phyloP scores from a whole-genome alignment of 2,797 vertebrate species.

The Sebastes minor region DNA sequence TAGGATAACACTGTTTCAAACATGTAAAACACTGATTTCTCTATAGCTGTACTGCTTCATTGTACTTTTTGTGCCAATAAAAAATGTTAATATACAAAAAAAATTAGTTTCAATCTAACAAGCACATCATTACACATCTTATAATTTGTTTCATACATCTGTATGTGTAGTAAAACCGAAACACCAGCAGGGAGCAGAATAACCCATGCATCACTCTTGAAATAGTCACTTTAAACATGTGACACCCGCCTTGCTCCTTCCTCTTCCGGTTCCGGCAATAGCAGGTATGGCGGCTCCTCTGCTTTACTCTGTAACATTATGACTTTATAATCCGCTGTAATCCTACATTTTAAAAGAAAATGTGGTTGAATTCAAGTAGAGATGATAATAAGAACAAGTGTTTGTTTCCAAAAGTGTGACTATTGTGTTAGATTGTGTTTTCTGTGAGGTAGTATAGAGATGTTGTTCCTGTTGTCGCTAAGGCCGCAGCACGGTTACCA shows the following conservation, averaged over 20 bases:
- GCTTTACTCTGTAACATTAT: conserved; percentile 16
- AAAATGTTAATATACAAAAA: fast-evolving
- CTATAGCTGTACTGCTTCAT: too few relatives aligned
- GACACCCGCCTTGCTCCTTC: conserved; percentile 45
- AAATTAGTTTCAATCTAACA: background rate
- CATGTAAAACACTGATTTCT: too few relatives aligned
- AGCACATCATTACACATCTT: background rate
- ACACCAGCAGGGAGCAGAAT: conserved; percentile 30
- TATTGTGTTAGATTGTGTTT: background rate
- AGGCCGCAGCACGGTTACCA: conserved; percentile 25
- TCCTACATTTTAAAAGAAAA: conserved; percentile 36
- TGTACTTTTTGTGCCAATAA: too few relatives aligned
- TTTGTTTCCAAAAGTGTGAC: fast-evolving
- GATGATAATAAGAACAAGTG: fast-evolving
- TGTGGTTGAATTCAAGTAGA: fast-evolving
- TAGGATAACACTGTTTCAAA: too few relatives aligned
- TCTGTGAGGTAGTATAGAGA: background rate
- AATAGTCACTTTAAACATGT: conserved; percentile 50
- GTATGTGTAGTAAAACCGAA: background rate
- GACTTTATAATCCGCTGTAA: conserved; percentile 72
- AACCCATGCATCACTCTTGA: background rate
- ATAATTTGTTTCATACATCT: too few relatives aligned
- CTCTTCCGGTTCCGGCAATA: conserved; percentile 83
- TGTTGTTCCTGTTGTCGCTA: background rate
- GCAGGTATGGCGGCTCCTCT: conserved; percentile 78